A percentile compares a stretch with the other conserved stretches of the same genome.
These are phyloP conservation scores for Tetheella fluctuosa DNA, from an alignment of 2,888 invertebrate genomes.

Conservation along the genomic window DNA sequence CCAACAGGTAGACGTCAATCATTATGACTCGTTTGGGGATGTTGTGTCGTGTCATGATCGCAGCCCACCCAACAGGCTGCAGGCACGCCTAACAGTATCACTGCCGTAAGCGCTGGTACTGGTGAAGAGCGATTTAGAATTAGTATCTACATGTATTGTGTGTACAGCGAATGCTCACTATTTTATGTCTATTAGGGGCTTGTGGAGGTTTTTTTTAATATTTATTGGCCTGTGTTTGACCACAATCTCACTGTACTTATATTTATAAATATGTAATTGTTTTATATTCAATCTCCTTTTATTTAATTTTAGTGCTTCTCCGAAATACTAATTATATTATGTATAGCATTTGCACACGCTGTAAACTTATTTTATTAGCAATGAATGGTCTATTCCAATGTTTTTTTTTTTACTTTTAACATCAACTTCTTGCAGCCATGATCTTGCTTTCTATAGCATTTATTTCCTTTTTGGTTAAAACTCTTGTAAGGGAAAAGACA, in stretches of 20 bases:
- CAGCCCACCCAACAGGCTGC: constrained; percentile 58
- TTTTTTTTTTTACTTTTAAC: background rate
- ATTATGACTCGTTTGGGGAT: constrained; percentile 62
- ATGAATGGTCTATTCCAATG: background rate
- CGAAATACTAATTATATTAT: too few species aligned
- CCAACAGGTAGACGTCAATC: constrained; percentile 65
- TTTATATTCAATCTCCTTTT: too few species aligned
- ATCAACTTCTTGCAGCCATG: background rate
- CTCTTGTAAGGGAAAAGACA: background rate
- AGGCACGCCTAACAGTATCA: constrained; percentile 56
- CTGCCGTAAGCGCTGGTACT: constrained; percentile 16
- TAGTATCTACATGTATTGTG: too few species aligned
- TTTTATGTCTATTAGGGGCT: too few species aligned
- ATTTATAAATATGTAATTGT: too few species aligned
- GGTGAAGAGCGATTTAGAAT: background rate
- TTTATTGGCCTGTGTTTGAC: too few species aligned
- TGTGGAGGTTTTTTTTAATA: too few species aligned
- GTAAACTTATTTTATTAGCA: background rate
- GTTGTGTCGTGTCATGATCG: constrained; percentile 50
- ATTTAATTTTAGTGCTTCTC: too few species aligned
- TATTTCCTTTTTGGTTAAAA: background rate
- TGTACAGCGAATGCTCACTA: too few species aligned
- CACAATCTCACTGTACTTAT: too few species aligned
- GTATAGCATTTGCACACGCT: background rate
- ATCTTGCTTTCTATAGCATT: background rate